Evolutionary conservation across 2,797 vertebrate genomes (phyloP).

Genomic region (Gobionotothen gibberifrons): DNA sequence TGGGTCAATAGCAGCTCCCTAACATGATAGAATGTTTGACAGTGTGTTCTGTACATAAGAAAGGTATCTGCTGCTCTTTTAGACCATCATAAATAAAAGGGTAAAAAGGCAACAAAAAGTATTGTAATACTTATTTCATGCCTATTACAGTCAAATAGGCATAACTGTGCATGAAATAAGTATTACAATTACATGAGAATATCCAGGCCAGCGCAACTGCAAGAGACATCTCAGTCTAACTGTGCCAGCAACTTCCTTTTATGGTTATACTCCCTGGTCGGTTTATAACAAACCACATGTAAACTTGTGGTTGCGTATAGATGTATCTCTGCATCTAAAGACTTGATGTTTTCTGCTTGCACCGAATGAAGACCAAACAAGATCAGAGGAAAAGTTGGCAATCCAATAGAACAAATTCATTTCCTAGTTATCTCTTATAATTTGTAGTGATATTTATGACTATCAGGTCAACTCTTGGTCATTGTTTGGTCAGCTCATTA

Average conservation of each 20-base stretch:
- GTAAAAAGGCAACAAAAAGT: conserved; percentile 14
- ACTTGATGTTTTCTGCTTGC: background rate
- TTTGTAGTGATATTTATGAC: background rate
- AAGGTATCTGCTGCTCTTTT: conserved; percentile 23
- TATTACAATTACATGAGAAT: conserved; percentile 64
- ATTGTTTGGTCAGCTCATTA: background rate
- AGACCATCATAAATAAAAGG: conserved; percentile 19
- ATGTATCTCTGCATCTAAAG: background rate
- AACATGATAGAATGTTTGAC: conserved; percentile 55
- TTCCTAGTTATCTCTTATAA: background rate
- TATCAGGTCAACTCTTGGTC: background rate
- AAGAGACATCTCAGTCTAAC: conserved; percentile 63
- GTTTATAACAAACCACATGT: conserved; percentile 33
- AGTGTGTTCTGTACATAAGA: conserved; percentile 55
- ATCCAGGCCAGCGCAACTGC: conserved; percentile 59
- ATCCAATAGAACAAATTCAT: background rate
- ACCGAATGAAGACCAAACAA: background rate
- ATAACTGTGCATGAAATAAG: conserved; percentile 39
- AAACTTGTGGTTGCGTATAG: conserved; percentile 6
- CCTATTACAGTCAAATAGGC: too few relatives aligned
- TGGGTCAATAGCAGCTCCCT: conserved; percentile 62
- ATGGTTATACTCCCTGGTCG: conserved; percentile 52
- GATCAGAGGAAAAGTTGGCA: background rate
- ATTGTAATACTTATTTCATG: too few relatives aligned
- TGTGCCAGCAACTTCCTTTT: conserved; percentile 73